Conservation (phyloP, 2,797 vertebrate genomes). For the Ptychadena robeensis region DNA sequence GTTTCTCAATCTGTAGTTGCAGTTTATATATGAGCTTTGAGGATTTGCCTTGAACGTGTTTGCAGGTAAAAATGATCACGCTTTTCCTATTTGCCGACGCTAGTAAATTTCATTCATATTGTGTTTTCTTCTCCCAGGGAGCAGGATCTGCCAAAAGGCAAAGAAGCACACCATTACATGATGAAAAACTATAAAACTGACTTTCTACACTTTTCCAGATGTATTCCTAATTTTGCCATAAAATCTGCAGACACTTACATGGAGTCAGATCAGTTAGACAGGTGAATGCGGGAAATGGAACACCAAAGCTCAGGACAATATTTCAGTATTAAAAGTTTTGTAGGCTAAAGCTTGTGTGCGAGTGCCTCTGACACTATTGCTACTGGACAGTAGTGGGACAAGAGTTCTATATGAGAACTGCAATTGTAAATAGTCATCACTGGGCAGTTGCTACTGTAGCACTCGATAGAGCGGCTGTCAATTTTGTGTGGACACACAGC, state of each 20-base stretch:
- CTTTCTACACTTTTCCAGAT: conserved; percentile 68
- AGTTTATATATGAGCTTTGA: neutral
- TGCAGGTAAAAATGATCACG: conserved; percentile 4
- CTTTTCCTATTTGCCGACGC: conserved; percentile 31
- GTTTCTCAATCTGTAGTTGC: neutral
- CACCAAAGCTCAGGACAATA: neutral
- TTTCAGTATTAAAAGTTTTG: neutral
- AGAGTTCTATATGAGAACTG: neutral
- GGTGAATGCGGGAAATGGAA: neutral
- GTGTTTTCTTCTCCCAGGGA: conserved; percentile 69
- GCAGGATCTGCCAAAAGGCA: conserved; percentile 70
- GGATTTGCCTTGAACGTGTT: conserved; percentile 14
- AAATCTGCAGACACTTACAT: conserved; percentile 72
- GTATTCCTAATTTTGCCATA: conserved; percentile 72
- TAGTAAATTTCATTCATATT: conserved; percentile 65
- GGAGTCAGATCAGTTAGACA: conserved; percentile 51
- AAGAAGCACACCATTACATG: conserved; percentile 74
- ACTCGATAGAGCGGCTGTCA: too few species aligned
- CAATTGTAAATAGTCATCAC: too few species aligned
- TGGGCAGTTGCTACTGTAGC: too few species aligned
- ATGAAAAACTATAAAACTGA: conserved; percentile 78
- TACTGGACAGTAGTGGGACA: neutral
- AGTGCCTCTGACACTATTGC: neutral
- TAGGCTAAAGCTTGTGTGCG: neutral
- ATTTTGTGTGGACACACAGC: too few species aligned